Conservation (phyloP, 2,113 vertebrate genomes). For the Geothlypis trichas region DNA sequence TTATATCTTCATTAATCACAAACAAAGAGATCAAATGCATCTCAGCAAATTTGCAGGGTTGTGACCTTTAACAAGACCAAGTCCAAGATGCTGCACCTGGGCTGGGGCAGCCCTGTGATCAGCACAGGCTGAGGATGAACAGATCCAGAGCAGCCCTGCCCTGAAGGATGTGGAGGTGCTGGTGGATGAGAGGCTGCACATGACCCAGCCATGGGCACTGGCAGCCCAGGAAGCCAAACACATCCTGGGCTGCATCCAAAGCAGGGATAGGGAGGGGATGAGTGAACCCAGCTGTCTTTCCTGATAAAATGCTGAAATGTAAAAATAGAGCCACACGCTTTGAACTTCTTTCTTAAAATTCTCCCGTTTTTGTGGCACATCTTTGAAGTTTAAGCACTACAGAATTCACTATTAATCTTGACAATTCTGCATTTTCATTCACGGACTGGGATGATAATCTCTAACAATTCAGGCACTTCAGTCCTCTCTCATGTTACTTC, state of each 20-base stretch:
- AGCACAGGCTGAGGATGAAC: not conserved
- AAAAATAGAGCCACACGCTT: not conserved
- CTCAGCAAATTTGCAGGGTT: not conserved
- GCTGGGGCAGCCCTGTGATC: accelerated
- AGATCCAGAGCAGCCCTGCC: not conserved
- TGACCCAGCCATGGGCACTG: not conserved
- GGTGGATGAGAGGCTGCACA: not conserved
- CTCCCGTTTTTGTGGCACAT: accelerated
- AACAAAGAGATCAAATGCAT: not conserved
- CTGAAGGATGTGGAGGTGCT: not conserved
- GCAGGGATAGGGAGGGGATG: not conserved
- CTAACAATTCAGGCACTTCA: not conserved
- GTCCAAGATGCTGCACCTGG: not conserved
- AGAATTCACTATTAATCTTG: not conserved
- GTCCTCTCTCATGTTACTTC: not conserved
- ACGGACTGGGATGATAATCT: not conserved
- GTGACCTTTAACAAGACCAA: not conserved
- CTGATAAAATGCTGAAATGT: not conserved
- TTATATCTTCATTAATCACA: not conserved
- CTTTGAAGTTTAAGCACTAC: not conserved
- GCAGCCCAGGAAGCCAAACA: not conserved
- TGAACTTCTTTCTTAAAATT: not conserved
- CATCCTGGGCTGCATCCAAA: not conserved
- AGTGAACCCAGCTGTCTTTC: not conserved
- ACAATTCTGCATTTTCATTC: not conserved